phyloP scores from a whole-genome alignment of 2,888 invertebrate species.

The Eupithecia inturbata region DNA sequence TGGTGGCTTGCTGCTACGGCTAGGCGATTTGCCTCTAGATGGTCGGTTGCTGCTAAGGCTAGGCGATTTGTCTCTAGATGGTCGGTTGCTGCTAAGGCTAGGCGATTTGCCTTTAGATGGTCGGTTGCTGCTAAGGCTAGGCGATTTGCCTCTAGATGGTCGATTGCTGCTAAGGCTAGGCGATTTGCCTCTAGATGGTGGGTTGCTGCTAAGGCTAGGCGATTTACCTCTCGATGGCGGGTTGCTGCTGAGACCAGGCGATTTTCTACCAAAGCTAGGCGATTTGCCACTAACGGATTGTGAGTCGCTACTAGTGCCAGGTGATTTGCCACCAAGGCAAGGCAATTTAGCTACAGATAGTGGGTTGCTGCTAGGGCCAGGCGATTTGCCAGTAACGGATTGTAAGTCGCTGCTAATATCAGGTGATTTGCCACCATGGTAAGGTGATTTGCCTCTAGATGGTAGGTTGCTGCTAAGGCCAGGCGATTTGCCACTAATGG shows the following conservation, averaged over 20 bases:
- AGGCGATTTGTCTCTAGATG: slow-evolving; percentile 18
- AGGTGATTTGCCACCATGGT: neutral
- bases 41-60: neutral
- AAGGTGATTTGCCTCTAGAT: neutral
- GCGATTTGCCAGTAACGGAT: slow-evolving; percentile 5
- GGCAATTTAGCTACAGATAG: neutral
- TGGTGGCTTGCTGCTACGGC: neutral
- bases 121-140: neutral
- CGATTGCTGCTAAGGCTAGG: too few species aligned
- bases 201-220: too few species aligned
- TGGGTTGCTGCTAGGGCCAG: neutral
- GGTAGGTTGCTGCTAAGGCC: neutral
- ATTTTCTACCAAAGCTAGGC: neutral
- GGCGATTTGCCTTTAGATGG: neutral
- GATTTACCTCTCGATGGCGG: too few species aligned
- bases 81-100: neutral
- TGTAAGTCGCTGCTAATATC: neutral
- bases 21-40: neutral
- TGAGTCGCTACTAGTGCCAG: neutral
- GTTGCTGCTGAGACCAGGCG: neutral
- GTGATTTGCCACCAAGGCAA: neutral
- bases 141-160: too few species aligned
- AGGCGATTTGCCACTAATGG: neutral
- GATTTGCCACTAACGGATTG: neutral
- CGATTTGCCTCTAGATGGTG: neutral